Evolutionary conservation across 2,888 invertebrate genomes (phyloP), one percentile per base, ranked within the genome.

Genomic region (Pterostichus madidus): DNA sequence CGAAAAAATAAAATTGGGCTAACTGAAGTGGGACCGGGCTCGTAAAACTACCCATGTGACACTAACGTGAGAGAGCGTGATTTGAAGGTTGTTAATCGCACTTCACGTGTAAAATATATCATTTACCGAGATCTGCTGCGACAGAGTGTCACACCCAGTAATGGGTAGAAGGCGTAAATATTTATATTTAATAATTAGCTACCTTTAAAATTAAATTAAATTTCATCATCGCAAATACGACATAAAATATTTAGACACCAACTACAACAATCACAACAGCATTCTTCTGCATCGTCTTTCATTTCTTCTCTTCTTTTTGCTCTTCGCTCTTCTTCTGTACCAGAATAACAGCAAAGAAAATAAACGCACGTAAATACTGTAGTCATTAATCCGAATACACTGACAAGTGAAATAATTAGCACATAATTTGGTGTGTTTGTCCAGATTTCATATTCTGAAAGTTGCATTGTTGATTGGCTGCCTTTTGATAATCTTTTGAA

Each of bases 241-340:
- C 56, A 15, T n/a, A 13, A 6, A 68, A 5, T 15, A 10, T 35
- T 35, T 7, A 32, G 13, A 71, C 35, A 71, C 11, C 39, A 39
- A 13, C 1, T 5, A 39, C n/a, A 11, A 71, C 71, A 71, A 39
- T 15, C 15, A 71, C n/a, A 39, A 44, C 71, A 71, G 32, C 13
- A 13, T 13, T 35, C 35, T 35, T 15, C n/a, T 39, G 44, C 44
- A 44, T 35, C 39, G 1, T 39, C n/a, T 71, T n/a, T 13, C 7
- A 32, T 35, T 71, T n/a, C n/a, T 11, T 71, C 39, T n/a, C 71
- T 39, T 39, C 39, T 71, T 5, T 8, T 4, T 3, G 31, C 13
- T 71, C 15, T 71, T 71, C 44, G 5, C 44, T 71, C 35, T 35
- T 71, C 71, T 39, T 71, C 71, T 35, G 35, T 44, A 2, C 44